Conservation (phyloP, 1,140 invertebrate species). For the Cyclina sinensis region DNA sequence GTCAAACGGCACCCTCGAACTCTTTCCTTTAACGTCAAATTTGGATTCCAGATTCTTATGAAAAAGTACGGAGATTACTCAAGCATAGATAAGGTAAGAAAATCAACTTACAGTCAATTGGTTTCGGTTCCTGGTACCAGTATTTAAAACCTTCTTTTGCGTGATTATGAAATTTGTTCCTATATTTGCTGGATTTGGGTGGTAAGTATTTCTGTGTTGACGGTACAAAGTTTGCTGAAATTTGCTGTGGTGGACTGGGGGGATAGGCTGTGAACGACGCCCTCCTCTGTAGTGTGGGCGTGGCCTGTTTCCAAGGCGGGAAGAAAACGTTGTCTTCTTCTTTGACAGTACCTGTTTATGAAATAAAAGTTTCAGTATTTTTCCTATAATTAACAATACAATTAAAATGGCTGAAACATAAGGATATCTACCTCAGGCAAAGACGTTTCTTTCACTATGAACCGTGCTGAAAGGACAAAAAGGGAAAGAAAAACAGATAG, state of each 20-base stretch:
- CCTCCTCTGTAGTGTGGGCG: not conserved
- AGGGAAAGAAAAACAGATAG: too few species aligned
- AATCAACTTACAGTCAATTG: slow-evolving; percentile 74
- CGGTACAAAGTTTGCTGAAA: slow-evolving; percentile 2
- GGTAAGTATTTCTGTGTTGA: slow-evolving; percentile 15
- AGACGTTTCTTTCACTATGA: too few species aligned
- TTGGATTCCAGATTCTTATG: too few species aligned
- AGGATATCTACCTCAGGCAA: too few species aligned
- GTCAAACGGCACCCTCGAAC: too few species aligned
- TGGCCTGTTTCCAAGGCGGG: slow-evolving; percentile 64
- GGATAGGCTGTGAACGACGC: not conserved
- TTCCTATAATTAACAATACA: too few species aligned
- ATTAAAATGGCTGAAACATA: too few species aligned
- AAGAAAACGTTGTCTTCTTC: slow-evolving; percentile 77
- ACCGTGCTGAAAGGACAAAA: too few species aligned
- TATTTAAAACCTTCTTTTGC: slow-evolving; percentile 76
- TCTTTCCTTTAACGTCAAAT: too few species aligned
- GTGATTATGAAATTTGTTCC: slow-evolving; percentile 65
- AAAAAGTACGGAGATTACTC: too few species aligned
- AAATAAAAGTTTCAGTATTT: too few species aligned
- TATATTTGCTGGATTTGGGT: not conserved
- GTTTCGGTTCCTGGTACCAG: slow-evolving; percentile 77
- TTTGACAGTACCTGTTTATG: slow-evolving; percentile 75
- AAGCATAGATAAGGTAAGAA: too few species aligned
- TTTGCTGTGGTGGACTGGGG: not conserved